Evolutionary conservation across 2,888 invertebrate species (phyloP), one percentile per base, ranked within the genome.

Genomic region (Protula sp.): DNA sequence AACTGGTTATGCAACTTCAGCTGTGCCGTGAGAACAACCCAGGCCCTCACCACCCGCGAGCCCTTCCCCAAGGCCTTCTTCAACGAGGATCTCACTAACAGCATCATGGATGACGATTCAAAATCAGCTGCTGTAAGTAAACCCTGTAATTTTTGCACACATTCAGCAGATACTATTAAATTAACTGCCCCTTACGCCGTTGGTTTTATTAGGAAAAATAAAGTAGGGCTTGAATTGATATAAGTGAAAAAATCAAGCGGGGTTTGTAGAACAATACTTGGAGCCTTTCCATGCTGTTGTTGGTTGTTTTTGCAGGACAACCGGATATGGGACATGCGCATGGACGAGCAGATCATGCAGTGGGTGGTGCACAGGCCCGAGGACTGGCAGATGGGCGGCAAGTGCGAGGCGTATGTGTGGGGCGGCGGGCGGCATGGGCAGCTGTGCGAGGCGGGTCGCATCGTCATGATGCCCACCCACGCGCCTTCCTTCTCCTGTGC

Each of bases 381-480:
- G 62, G 87, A 87, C 76, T 87, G 87, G 87, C 86, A 86, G 75
- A 83, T 85, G 38, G 86, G 86, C 3, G 86, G 86, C 3, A 85
- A 85, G 73, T 86, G 86, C 75, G 83, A 84, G 63, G 85, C 85
- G 1, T 87, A 81, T 72, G 75, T 86, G 70, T 87, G 86, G 86
- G 87, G 87, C 4, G 85, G 85, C 57, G 86, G 86, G 45, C 74
- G 86, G n/a, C 85, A 87, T 73, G 87, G 87, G 1, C 87, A 87
- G 74, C 76, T 87, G 50, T 86, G 85, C 45, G 86, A 86, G 70
- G 81, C 81, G 62, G 84, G 84, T 70, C 67, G 78, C 54, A 72
- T 70, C n/a, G 55, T 67, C 47, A 65, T 74, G 31, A 68, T 66
- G 22, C 78, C 80, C 22, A 64, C 67, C 14, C 70, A 71, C 58